Percentiles rank a stretch among this genome's conserved stretches.
Conservation (phyloP, 2,888 invertebrate species). For the Onchidella celtica region DNA sequence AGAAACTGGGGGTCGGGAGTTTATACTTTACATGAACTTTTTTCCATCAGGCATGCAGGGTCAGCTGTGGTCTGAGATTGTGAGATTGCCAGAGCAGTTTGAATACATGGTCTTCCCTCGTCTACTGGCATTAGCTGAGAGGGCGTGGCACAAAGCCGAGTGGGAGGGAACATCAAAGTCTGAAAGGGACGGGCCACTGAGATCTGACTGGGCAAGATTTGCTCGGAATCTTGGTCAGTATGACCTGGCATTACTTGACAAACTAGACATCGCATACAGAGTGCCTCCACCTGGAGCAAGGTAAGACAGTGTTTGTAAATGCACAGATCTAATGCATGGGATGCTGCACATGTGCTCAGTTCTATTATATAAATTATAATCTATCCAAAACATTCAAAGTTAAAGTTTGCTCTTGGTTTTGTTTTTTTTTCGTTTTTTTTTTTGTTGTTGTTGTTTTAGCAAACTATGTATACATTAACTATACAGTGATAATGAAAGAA, state of each 20-base stretch:
- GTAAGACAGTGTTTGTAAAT: no score
- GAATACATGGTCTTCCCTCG: slow-evolving; percentile 69
- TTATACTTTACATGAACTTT: no score
- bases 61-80: slow-evolving; percentile 72
- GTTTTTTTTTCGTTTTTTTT: no score
- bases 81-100: slow-evolving; percentile 60
- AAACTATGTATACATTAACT: no score
- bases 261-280: slow-evolving; percentile 61
- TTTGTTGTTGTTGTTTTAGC: no score
- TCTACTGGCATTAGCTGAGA: slow-evolving; percentile 72
- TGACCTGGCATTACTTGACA: slow-evolving; percentile 64
- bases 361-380: background rate
- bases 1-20: no score
- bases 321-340: no score
- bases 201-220: slow-evolving; percentile 67
- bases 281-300: slow-evolving; percentile 69
- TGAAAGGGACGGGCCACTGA: slow-evolving; percentile 18
- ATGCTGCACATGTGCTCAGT: no score
- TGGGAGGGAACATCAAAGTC: slow-evolving; percentile 64
- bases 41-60: slow-evolving; percentile 73
- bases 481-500: no score
- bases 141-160: slow-evolving; percentile 73
- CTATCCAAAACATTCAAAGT: background rate
- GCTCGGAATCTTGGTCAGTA: slow-evolving; percentile 62
- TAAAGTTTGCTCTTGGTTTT: no score